Evolutionary conservation across 2,888 invertebrate genomes (phyloP), one percentile per base, ranked within the genome.

Genomic region (Empis livida): DNA sequence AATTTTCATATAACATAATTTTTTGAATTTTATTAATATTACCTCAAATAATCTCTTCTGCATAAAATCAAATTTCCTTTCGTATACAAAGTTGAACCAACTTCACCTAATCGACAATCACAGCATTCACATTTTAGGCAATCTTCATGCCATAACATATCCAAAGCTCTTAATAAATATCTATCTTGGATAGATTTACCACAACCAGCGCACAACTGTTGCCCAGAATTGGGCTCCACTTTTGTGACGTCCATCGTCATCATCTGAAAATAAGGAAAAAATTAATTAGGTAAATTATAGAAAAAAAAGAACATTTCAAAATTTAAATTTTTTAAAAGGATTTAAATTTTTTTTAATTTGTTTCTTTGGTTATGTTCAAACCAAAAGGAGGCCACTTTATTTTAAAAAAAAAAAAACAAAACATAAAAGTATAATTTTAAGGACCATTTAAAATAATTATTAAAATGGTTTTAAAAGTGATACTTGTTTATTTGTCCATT

Each of bases 91-190:
- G 94, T 92, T 53, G 91, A 90, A 17, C 96, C 96, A 43, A 95
- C 94, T 70, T 96, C 95, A 16, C 95, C 96, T 49, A 96, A 79
- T 46, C 95, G 79, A 67, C 95, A 95, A 72, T 95, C 93, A 71
- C 96, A 96, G 73, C 95, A 95, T 58, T 92, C 91, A 67, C 93
- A 93, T 71, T 95, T 96, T 51, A 96, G 79, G 68, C 96, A 96
- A 73, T 96, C 95, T 69, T 96, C 96, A 70, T 96, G 96, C 95
- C 96, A 96, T 63, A 84, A 83, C 72, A 90, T 81, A 68, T 95
- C 94, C 62, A 95, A 71, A 3, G 95, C 94, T 68, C 91, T 90
- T 61, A 95, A 78, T 56, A 94, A 76, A 68, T 81, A 93, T 59
- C 91, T 79, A 68, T 93, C 95, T 35, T 87, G 87, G 64, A 96